phyloP scores from a whole-genome alignment of 2,113 vertebrate species.

The Paradisaea rubra region DNA sequence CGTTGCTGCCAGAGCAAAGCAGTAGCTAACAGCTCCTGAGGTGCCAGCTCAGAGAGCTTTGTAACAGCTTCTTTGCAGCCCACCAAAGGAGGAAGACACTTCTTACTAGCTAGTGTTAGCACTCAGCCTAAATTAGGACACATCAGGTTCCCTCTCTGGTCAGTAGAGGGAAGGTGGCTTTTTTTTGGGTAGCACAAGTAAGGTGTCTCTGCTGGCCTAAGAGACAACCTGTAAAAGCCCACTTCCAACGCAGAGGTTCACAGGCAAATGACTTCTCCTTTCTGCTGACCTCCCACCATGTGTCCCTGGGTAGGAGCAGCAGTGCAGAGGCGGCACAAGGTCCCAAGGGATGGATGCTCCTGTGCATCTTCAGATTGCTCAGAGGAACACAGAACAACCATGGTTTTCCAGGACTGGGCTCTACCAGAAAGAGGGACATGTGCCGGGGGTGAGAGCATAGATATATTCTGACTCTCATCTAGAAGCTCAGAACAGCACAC shows the following conservation, averaged over 20 bases:
- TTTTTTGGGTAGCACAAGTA: not conserved
- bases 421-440: not conserved
- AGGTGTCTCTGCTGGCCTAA: not conserved
- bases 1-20: not conserved
- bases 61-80: not conserved
- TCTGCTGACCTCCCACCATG: not conserved
- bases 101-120: not conserved
- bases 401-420: not conserved
- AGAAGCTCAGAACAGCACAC: not conserved
- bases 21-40: not conserved
- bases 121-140: not conserved
- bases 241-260: not conserved
- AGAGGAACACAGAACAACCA: not conserved
- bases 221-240: not conserved
- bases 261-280: rapidly evolving
- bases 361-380: not conserved
- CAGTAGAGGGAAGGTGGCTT: not conserved
- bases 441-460: not conserved
- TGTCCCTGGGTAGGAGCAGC: not conserved
- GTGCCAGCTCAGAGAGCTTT: not conserved
- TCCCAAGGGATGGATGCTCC: not conserved
- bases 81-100: not conserved
- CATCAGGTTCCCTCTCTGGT: not conserved
- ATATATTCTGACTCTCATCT: not conserved
- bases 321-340: not conserved